Evolutionary conservation across 2,113 vertebrate species (phyloP).

Genomic region (Cyanoderma ruficeps): DNA sequence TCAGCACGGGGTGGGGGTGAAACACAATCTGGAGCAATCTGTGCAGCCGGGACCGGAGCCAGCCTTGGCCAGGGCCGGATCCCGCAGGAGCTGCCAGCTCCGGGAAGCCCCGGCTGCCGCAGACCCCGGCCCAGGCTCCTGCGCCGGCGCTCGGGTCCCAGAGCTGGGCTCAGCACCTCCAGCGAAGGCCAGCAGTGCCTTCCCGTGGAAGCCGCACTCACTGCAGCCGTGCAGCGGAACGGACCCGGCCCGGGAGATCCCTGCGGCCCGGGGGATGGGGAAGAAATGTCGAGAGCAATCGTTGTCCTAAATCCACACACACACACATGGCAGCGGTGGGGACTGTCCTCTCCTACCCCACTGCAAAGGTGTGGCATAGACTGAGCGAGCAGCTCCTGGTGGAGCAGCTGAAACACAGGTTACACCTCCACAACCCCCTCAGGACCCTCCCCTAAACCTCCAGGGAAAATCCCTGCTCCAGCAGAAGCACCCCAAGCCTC

Average conservation of each 20-base stretch:
- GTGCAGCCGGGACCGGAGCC: not conserved
- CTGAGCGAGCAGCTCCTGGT: accelerated
- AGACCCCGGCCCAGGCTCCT: not conserved
- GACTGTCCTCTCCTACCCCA: not conserved
- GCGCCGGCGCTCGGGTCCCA: accelerated
- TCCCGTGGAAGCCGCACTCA: slow-evolving; percentile 2
- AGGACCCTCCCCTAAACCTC: not conserved
- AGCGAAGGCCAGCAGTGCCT: slow-evolving; percentile 40
- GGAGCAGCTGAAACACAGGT: not conserved
- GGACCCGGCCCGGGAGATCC: accelerated
- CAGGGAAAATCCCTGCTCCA: not conserved
- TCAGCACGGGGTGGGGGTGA: accelerated
- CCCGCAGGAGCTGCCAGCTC: not conserved
- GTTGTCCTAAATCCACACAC: accelerated
- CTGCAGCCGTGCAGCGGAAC: not conserved
- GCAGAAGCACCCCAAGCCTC: not conserved
- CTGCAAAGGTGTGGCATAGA: accelerated
- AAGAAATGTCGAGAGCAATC: not conserved
- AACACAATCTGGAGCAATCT: not conserved
- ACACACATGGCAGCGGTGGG: accelerated
- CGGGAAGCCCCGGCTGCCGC: not conserved
- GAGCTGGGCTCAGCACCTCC: not conserved
- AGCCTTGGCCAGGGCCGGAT: not conserved
- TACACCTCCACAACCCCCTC: not conserved
- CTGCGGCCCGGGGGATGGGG: accelerated